Evolutionary conservation across 2,888 invertebrate genomes (phyloP).

Genomic region (Caenorhabditis imperialis): DNA sequence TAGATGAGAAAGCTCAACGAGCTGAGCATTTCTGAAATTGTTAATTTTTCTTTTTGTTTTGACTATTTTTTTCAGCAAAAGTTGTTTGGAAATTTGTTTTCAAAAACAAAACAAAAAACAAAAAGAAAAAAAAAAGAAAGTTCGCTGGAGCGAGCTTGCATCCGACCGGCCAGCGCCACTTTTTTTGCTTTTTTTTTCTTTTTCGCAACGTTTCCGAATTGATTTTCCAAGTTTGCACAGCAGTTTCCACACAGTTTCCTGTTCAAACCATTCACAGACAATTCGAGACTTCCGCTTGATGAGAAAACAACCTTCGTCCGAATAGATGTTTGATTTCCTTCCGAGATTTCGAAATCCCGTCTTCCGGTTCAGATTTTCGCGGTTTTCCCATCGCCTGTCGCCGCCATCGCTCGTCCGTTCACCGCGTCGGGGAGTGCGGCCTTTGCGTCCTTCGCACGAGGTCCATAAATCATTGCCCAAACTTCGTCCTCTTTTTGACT

Average conservation of each 20-base stretch:
- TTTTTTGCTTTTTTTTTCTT: constrained; percentile 8
- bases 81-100: not conserved
- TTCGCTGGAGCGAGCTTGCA: constrained; percentile 26
- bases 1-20: constrained; percentile 40
- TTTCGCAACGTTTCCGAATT: constrained; percentile 1
- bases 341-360: not conserved
- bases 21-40: constrained; percentile 48
- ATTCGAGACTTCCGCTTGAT: too few relatives aligned
- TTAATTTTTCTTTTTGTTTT: too few relatives aligned
- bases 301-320: too few relatives aligned
- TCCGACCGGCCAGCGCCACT: not conserved
- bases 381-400: constrained; percentile 17
- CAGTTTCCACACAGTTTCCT: too few relatives aligned
- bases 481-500: not conserved
- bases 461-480: constrained; percentile 17
- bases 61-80: constrained; percentile 1
- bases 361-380: constrained; percentile 14
- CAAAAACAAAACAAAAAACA: constrained; percentile 4
- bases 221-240: not conserved
- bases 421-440: constrained; percentile 12
- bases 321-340: too few relatives aligned
- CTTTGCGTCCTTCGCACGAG: not conserved
- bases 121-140: constrained; percentile 1
- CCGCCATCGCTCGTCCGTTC: constrained; percentile 17
- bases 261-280: too few relatives aligned